A percentile compares a stretch with the other conserved stretches of the same genome.
Conservation (phyloP, 2,113 vertebrate genomes). For the Oreocharis arfaki region DNA sequence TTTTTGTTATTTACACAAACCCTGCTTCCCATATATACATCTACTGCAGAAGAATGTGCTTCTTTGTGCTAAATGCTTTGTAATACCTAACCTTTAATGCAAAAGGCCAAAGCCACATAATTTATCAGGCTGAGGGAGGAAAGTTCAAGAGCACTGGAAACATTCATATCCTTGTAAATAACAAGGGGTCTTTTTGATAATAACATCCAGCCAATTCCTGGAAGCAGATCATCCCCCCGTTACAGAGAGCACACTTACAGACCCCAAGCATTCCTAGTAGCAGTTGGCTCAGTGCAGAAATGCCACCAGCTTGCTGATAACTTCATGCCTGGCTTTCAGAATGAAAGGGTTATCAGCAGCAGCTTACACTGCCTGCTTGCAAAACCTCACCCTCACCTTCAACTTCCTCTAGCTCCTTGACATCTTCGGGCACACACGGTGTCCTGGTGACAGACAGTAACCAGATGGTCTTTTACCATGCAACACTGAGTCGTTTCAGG, state of each 20-base stretch:
- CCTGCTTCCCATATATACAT: not conserved
- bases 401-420: not conserved
- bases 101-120: not conserved
- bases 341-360: not conserved
- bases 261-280: conserved; percentile 1
- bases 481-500: not conserved
- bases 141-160: not conserved
- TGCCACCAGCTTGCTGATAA: not conserved
- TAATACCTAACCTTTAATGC: not conserved
- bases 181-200: not conserved
- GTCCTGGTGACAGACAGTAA: conserved; percentile 34
- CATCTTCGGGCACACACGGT: not conserved
- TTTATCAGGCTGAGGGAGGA: not conserved
- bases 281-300: not conserved
- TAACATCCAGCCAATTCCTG: not conserved
- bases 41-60: not conserved
- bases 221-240: not conserved
- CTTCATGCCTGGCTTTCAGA: not conserved
- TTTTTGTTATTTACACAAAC: not conserved
- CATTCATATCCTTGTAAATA: not conserved
- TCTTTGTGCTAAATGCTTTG: not conserved
- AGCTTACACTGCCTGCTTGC: not conserved
- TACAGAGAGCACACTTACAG: not conserved
- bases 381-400: conserved; percentile 37
- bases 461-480: conserved; percentile 2